phyloP scores from a whole-genome alignment of 2,888 invertebrate genomes.

The Linnaemya vulpina region DNA sequence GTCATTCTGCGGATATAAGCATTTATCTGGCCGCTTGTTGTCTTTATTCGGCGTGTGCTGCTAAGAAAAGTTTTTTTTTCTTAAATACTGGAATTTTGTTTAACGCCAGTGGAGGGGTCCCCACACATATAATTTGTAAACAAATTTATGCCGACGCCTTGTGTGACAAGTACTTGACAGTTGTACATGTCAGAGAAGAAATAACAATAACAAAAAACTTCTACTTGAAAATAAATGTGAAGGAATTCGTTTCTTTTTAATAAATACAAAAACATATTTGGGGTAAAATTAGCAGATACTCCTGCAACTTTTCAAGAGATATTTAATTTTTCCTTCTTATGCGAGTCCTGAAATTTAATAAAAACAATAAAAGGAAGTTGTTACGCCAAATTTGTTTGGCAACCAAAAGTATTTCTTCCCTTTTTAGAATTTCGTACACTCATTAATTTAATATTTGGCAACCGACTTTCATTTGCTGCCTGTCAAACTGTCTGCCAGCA shows the following conservation, averaged over 20 bases:
- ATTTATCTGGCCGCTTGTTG: constrained; percentile 66
- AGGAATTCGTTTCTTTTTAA: constrained; percentile 19
- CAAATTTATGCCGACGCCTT: constrained; percentile 70
- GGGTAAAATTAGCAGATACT: not conserved
- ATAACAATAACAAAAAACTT: constrained; percentile 31
- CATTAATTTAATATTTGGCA: constrained; percentile 30
- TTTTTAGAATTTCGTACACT: not conserved
- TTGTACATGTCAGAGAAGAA: constrained; percentile 63
- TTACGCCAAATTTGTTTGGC: not conserved
- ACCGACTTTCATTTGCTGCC: constrained; percentile 2
- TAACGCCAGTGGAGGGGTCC: constrained; percentile 3
- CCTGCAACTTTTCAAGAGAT: constrained; percentile 9
- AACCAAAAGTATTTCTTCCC: not conserved
- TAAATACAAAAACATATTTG: not conserved
- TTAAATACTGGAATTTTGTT: constrained; percentile 1
- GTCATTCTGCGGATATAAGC: constrained; percentile 70
- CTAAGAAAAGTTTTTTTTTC: constrained; percentile 10
- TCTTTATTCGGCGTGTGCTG: not conserved
- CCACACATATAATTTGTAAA: constrained; percentile 59
- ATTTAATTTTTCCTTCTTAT: not conserved
- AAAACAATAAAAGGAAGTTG: not conserved
- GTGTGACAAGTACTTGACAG: constrained; percentile 70
- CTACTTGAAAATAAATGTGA: not conserved
- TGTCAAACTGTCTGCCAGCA: constrained; percentile 30
- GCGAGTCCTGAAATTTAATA: not conserved